Percentiles rank a stretch among this genome's conserved stretches.
Evolutionary conservation across 2,888 invertebrate genomes (phyloP).

Genomic region (Notodonta dromedarius): DNA sequence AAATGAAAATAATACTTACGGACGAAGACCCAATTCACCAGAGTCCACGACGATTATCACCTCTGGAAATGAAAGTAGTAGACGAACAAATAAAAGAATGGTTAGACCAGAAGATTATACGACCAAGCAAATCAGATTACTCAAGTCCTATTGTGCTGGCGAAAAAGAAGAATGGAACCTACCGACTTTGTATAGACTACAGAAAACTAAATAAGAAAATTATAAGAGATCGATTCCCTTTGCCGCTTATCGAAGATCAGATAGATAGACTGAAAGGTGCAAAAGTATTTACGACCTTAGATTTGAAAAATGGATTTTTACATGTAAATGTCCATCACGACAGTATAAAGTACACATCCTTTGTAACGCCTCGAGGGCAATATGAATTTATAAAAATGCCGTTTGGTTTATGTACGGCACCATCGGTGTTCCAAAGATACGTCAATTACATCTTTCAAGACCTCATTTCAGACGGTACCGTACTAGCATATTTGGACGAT

Average conservation of each 20-base stretch:
- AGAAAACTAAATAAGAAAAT: not conserved
- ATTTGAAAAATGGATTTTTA: not conserved
- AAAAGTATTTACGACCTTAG: not conserved
- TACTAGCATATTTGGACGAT: constrained; percentile 32
- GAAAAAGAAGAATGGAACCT: not conserved
- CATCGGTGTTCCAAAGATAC: constrained; percentile 22
- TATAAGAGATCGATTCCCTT: not conserved
- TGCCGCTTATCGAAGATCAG: not conserved
- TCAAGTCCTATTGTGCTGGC: not conserved
- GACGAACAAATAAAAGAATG: not conserved
- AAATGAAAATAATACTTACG: not conserved
- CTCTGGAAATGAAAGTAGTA: not conserved
- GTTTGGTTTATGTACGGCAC: constrained; percentile 58
- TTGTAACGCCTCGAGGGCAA: constrained; percentile 52
- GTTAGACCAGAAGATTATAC: not conserved
- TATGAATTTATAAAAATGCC: constrained; percentile 42
- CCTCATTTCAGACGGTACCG: constrained; percentile 12
- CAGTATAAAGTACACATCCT: constrained; percentile 52
- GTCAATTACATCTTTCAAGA: constrained; percentile 13
- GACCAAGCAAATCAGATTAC: not conserved
- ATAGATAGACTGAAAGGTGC: not conserved
- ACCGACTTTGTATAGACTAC: not conserved
- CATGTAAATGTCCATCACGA: constrained; percentile 5
- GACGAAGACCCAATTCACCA: constrained; percentile 1
- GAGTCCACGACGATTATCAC: not conserved